A percentile compares a stretch with the other conserved stretches of the same genome.
These are phyloP conservation scores for Chymomyza procnemis DNA, from an alignment of 2,888 invertebrate species.

Conservation along the genomic window DNA sequence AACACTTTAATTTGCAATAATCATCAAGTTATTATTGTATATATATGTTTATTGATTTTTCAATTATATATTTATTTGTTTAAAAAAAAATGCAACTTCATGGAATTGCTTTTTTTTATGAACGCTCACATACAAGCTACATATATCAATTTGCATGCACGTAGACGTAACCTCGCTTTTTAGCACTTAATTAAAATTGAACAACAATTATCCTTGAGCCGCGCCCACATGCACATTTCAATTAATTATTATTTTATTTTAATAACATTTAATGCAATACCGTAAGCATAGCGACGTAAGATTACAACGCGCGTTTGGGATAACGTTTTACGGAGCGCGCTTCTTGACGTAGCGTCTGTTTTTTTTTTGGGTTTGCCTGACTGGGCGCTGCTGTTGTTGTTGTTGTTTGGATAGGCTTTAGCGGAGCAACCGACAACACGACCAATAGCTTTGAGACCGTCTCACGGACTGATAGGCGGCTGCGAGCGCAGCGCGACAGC, in stretches of 20 bases:
- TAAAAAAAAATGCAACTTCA: neutral
- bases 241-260: neutral
- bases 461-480: constrained; percentile 74
- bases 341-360: constrained; percentile 19
- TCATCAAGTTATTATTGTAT: neutral
- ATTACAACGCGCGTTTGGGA: constrained; percentile 13
- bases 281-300: constrained; percentile 31
- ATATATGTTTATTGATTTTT: neutral
- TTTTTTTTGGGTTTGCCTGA: constrained; percentile 13
- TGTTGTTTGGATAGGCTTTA: constrained; percentile 21
- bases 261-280: constrained; percentile 24
- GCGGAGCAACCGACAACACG: constrained; percentile 69
- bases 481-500: constrained; percentile 47
- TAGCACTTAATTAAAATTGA: neutral
- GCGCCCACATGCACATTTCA: constrained; percentile 15
- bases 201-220: constrained; percentile 13
- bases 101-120: neutral
- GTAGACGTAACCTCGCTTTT: neutral
- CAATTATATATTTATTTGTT: neutral
- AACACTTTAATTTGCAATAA: neutral
- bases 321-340: constrained; percentile 22
- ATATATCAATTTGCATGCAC: constrained; percentile 4
- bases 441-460: constrained; percentile 75
- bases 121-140: neutral
- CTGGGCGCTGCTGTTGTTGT: constrained; percentile 19